Percentiles rank a stretch among this genome's conserved stretches.
Evolutionary conservation across 2,113 vertebrate genomes (phyloP).

Genomic region (Poecile atricapillus): DNA sequence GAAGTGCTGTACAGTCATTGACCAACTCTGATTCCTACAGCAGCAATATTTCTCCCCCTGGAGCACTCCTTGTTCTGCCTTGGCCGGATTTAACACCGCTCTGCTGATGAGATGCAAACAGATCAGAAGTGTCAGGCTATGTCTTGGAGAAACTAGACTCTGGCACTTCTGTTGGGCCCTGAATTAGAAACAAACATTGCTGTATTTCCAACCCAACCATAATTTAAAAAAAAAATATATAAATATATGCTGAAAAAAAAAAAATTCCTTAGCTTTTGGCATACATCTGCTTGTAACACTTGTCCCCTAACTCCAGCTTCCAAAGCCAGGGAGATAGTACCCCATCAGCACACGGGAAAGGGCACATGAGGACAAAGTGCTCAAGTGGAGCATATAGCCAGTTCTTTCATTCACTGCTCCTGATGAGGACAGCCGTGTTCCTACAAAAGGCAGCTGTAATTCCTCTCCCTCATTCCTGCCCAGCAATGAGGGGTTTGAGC

Average conservation of each 20-base stretch:
- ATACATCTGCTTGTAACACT: not conserved
- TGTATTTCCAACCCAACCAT: not conserved
- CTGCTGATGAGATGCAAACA: not conserved
- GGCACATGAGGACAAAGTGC: not conserved
- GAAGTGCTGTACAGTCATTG: not conserved
- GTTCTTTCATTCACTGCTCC: not conserved
- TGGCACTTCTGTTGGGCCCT: not conserved
- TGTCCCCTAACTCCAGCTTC: not conserved
- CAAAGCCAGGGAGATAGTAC: not conserved
- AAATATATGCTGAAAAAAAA: no score
- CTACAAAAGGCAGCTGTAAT: not conserved
- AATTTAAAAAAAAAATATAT: not conserved
- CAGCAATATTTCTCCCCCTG: not conserved
- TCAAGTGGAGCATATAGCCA: not conserved
- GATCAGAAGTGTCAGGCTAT: slow-evolving; percentile 4
- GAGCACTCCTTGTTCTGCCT: not conserved
- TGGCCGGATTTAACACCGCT: not conserved
- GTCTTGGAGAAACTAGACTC: not conserved
- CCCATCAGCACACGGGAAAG: not conserved
- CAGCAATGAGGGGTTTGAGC: not conserved
- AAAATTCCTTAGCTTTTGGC: not conserved
- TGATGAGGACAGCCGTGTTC: not conserved
- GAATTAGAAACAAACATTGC: not conserved
- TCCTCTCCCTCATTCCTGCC: not conserved
- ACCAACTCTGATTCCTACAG: not conserved